Percentiles rank a stretch among this genome's conserved stretches.
Evolutionary conservation across 92 coral and sea anemone genomes (phyloP).

Genomic region (Epizoanthus ramosus): DNA sequence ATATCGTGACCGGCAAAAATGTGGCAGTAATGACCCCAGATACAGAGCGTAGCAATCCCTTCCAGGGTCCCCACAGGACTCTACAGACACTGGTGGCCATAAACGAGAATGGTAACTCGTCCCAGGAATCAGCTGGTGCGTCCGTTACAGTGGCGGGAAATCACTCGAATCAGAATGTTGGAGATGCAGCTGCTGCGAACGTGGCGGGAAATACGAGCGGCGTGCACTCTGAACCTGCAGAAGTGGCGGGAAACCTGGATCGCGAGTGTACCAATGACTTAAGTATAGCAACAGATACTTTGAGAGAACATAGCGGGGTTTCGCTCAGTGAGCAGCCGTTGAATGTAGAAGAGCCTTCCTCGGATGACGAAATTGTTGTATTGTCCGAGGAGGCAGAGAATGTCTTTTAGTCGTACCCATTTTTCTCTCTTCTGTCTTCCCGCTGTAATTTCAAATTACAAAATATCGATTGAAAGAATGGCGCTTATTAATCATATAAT

Average conservation of each 20-base stretch:
- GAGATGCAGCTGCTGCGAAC: conserved; percentile 12
- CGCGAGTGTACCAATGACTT: conserved; percentile 67
- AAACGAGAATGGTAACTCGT: conserved; percentile 21
- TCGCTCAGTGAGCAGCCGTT: conserved; percentile 53
- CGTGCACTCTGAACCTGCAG: conserved; percentile 32
- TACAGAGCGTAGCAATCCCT: conserved; percentile 73
- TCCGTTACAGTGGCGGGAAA: conserved; percentile 25
- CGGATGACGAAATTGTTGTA: conserved; percentile 93
- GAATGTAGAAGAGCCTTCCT: conserved; percentile 65
- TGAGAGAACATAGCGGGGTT: conserved; percentile 15
- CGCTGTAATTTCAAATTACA: no score
- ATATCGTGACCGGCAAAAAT: conserved; percentile 79
- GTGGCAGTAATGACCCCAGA: conserved; percentile 91
- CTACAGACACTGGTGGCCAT: conserved; percentile 5
- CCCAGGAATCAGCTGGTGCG: conserved; percentile 13
- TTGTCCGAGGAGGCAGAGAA: conserved; percentile 87
- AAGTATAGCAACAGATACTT: conserved; percentile 41
- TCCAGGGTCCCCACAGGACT: conserved; percentile 45
- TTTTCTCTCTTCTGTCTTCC: no score
- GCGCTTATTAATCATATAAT: no score
- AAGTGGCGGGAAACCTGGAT: conserved; percentile 20
- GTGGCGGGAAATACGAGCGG: conserved; percentile 30
- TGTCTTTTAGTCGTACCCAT: conserved; percentile 53
- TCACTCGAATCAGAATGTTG: conserved; percentile 5
- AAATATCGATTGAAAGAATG: no score